Conservation (phyloP, 2,113 vertebrate genomes). For the Mustela lutreola region DNA sequence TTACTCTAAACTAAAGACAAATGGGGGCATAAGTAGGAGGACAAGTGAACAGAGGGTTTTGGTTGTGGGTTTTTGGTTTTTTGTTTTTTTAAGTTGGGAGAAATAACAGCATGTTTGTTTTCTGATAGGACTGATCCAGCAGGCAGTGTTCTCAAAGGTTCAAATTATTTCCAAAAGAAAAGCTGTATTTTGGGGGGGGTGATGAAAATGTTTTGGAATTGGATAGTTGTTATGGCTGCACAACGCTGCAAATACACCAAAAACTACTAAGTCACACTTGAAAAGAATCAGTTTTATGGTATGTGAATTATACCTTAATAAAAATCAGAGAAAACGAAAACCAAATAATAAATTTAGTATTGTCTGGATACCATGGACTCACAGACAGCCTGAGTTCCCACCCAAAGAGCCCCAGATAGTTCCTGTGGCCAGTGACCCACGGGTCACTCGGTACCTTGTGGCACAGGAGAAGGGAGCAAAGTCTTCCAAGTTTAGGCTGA, state of each 20-base stretch:
- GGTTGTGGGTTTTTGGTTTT: background rate
- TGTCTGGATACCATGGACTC: background rate
- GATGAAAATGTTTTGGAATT: background rate
- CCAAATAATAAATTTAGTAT: background rate
- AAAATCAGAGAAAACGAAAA: constrained; percentile 13
- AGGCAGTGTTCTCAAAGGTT: background rate
- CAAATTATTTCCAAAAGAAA: constrained; percentile 47
- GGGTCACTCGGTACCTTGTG: background rate
- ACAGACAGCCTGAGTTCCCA: background rate
- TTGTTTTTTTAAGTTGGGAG: background rate
- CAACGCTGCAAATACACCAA: background rate
- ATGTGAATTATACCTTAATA: constrained; percentile 1
- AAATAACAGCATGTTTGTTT: constrained; percentile 4
- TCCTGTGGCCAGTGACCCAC: background rate
- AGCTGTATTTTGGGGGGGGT: background rate
- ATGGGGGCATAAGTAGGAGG: background rate
- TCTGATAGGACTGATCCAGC: background rate
- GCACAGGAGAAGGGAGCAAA: background rate
- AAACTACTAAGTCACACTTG: background rate
- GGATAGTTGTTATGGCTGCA: background rate
- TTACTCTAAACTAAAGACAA: constrained; percentile 39
- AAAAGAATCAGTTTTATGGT: background rate
- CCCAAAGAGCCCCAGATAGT: background rate
- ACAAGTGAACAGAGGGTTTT: background rate
- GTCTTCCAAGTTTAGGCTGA: background rate